Percentiles rank a stretch among this genome's conserved stretches.
phyloP scores from a whole-genome alignment of 2,113 vertebrate genomes.

The Climacteris rufus region DNA sequence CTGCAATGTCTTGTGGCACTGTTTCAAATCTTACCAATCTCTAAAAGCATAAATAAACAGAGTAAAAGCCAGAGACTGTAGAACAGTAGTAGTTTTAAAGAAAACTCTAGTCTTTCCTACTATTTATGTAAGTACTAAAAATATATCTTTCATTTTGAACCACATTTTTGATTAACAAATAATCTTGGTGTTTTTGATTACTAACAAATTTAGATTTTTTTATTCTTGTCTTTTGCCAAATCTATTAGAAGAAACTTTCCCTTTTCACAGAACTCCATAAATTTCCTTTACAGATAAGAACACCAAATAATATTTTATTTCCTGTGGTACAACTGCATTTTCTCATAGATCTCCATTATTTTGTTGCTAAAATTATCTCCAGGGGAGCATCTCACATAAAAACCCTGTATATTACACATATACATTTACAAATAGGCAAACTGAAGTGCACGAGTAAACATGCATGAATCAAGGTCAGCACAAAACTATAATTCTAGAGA shows the following conservation, averaged over 20 bases:
- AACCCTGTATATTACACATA: not conserved
- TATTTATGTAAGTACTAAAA: not conserved
- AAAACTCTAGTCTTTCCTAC: not conserved
- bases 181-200: not conserved
- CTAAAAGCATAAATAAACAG: not conserved
- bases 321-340: not conserved
- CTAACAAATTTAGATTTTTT: not conserved
- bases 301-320: not conserved
- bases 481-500: conserved; percentile 8
- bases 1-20: not conserved
- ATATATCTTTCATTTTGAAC: not conserved
- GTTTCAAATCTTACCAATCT: not conserved
- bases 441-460: not conserved
- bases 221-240: conserved; percentile 13
- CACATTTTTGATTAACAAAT: not conserved
- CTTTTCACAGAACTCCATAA: conserved; percentile 11
- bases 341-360: not conserved
- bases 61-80: not conserved
- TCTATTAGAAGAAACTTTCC: conserved; percentile 23
- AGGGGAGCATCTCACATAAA: not conserved
- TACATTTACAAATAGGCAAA: not conserved
- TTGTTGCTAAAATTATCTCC: not conserved
- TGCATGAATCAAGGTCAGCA: not conserved
- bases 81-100: not conserved
- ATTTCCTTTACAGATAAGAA: not conserved